These are phyloP conservation scores for Drosophila merina DNA, from an alignment of 2,888 invertebrate genomes.

Conservation along the genomic window DNA sequence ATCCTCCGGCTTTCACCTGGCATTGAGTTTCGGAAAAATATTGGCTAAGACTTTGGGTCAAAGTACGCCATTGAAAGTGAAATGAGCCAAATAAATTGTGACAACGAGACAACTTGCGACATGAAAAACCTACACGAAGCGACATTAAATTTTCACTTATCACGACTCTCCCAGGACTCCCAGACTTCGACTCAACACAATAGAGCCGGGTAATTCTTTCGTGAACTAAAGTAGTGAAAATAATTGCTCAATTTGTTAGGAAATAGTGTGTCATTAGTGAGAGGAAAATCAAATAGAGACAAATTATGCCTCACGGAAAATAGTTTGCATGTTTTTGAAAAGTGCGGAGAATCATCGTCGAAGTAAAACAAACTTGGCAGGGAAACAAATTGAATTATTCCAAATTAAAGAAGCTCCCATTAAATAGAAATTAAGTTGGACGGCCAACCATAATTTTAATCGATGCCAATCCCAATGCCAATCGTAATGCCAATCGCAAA, in stretches of 20 bases:
- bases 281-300: neutral
- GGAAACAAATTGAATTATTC: slow-evolving; percentile 19
- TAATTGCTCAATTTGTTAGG: slow-evolving; percentile 54
- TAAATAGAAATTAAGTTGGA: slow-evolving; percentile 15
- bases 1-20: slow-evolving; percentile 63
- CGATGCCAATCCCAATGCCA: slow-evolving; percentile 20
- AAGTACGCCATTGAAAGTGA: slow-evolving; percentile 67
- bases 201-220: slow-evolving; percentile 11
- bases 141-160: slow-evolving; percentile 51
- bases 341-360: neutral
- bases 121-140: slow-evolving; percentile 26
- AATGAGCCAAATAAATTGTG: slow-evolving; percentile 43
- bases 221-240: slow-evolving; percentile 26
- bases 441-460: slow-evolving; percentile 35
- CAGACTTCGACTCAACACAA: slow-evolving; percentile 33
- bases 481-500: slow-evolving; percentile 11
- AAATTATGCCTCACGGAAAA: slow-evolving; percentile 2
- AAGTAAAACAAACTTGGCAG: neutral
- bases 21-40: slow-evolving; percentile 51
- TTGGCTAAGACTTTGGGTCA: slow-evolving; percentile 61
- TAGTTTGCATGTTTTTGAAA: neutral
- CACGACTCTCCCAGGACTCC: slow-evolving; percentile 37
- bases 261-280: slow-evolving; percentile 15
- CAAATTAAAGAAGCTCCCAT: slow-evolving; percentile 31
- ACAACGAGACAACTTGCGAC: slow-evolving; percentile 22